phyloP scores from a whole-genome alignment of 2,113 vertebrate species.

The Hiodon tergisus region DNA sequence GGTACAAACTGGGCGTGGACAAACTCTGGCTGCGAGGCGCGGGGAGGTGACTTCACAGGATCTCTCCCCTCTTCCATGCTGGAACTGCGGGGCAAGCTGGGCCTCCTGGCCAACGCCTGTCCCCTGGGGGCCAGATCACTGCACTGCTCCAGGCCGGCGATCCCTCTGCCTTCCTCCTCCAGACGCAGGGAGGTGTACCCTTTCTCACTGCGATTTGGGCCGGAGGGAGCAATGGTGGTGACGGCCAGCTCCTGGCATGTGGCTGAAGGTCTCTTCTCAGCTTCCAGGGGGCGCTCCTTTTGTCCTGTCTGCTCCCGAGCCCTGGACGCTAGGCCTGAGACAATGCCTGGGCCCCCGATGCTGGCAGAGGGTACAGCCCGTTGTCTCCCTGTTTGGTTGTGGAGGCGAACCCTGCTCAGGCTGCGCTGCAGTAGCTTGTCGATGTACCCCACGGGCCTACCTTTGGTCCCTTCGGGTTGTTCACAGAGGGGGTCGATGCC shows the following conservation, averaged over 20 bases:
- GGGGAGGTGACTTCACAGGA: slow-evolving; percentile 37
- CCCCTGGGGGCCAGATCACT: not conserved
- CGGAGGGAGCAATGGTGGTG: slow-evolving; percentile 26
- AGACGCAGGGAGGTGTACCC: slow-evolving; percentile 29
- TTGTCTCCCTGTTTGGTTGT: slow-evolving; percentile 36
- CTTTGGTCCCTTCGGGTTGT: slow-evolving; percentile 31
- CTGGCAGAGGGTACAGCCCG: slow-evolving; percentile 39
- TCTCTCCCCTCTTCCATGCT: slow-evolving; percentile 33
- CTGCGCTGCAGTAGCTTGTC: slow-evolving; percentile 70
- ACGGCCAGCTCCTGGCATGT: slow-evolving; percentile 34
- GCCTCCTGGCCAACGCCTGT: slow-evolving; percentile 39
- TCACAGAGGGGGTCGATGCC: slow-evolving; percentile 30
- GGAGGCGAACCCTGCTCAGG: slow-evolving; percentile 47
- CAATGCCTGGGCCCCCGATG: slow-evolving; percentile 34
- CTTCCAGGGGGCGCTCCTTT: not conserved
- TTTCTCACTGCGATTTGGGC: slow-evolving; percentile 27
- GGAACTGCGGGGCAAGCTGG: slow-evolving; percentile 29
- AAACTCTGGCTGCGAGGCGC: slow-evolving; percentile 48
- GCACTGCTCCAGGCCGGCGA: slow-evolving; percentile 27
- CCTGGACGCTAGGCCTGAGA: slow-evolving; percentile 28
- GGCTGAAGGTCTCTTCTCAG: slow-evolving; percentile 42
- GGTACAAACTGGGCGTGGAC: slow-evolving; percentile 68
- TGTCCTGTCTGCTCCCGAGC: slow-evolving; percentile 38
- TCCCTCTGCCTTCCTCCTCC: slow-evolving; percentile 25
- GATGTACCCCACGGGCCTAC: slow-evolving; percentile 66